phyloP scores from a whole-genome alignment of 2,113 vertebrate species.

The Cnemophilus loriae region DNA sequence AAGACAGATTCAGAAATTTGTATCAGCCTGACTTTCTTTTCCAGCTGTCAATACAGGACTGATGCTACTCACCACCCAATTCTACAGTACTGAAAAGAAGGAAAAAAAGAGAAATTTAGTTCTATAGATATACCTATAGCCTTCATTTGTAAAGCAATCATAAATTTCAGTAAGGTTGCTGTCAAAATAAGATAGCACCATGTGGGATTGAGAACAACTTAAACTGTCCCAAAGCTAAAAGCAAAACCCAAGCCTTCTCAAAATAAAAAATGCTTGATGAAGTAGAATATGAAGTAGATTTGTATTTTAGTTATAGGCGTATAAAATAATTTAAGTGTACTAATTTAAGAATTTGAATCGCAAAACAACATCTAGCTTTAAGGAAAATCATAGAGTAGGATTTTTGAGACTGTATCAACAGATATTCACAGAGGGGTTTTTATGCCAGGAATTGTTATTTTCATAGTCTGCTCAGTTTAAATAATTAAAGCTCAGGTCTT shows the following conservation, averaged over 20 bases:
- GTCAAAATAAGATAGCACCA: neutral
- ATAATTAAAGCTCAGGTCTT: neutral
- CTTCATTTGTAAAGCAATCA: neutral
- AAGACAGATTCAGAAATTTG: neutral
- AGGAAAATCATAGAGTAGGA: neutral
- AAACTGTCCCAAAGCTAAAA: neutral
- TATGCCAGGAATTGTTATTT: neutral
- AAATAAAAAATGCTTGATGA: neutral
- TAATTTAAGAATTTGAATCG: neutral
- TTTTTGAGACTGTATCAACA: neutral
- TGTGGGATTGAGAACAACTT: neutral
- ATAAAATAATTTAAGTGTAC: neutral
- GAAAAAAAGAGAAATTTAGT: neutral
- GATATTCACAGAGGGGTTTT: neutral
- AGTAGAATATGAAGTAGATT: neutral
- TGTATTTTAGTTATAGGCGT: neutral
- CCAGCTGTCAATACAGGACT: neutral
- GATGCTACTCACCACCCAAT: neutral
- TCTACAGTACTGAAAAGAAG: neutral
- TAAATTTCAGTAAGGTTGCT: neutral
- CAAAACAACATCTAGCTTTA: neutral
- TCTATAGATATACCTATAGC: neutral
- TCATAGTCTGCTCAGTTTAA: neutral
- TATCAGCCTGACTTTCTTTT: neutral
- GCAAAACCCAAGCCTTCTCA: neutral